A percentile compares a stretch with the other conserved stretches of the same genome.
phyloP scores from a whole-genome alignment of 2,888 invertebrate species.

The Xanthorhoe designata region DNA sequence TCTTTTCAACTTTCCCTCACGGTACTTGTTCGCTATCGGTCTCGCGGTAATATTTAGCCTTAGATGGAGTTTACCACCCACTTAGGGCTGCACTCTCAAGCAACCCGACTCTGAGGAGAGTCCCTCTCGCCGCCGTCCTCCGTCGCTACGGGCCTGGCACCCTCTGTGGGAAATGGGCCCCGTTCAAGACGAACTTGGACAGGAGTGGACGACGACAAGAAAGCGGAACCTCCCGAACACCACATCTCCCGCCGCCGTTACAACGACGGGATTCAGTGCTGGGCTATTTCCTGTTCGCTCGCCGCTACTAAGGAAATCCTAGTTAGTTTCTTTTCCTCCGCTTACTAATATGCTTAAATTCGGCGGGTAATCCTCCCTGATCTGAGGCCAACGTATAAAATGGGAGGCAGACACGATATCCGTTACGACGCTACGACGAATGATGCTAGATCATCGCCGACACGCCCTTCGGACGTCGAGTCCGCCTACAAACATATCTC shows the following conservation, averaged over 20 bases:
- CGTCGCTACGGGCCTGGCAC: conserved; percentile 83
- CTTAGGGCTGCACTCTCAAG: conserved; percentile 87
- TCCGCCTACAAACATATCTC: not conserved
- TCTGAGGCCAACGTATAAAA: not conserved
- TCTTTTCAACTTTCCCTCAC: conserved; percentile 90
- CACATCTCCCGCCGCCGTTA: not conserved
- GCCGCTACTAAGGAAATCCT: conserved; percentile 48
- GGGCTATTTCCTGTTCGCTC: conserved; percentile 48
- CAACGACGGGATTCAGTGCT: not conserved
- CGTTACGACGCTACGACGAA: not conserved
- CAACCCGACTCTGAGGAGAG: conserved; percentile 80
- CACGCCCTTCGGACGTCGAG: not conserved
- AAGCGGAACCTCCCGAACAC: conserved; percentile 79
- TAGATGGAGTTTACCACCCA: conserved; percentile 86
- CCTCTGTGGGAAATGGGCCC: conserved; percentile 79
- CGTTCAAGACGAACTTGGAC: conserved; percentile 68
- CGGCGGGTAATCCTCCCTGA: conserved; percentile 3
- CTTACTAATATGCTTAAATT: conserved; percentile 44
- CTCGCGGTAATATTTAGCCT: conserved; percentile 87
- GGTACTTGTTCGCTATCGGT: conserved; percentile 89
- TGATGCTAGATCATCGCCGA: not conserved
- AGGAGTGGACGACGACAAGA: conserved; percentile 86
- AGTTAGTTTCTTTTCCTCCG: conserved; percentile 79
- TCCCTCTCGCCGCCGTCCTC: conserved; percentile 53
- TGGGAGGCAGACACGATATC: not conserved